Base-by-base conservation (phyloP, 2,888 invertebrate species). In the Bibio marci region DNA sequence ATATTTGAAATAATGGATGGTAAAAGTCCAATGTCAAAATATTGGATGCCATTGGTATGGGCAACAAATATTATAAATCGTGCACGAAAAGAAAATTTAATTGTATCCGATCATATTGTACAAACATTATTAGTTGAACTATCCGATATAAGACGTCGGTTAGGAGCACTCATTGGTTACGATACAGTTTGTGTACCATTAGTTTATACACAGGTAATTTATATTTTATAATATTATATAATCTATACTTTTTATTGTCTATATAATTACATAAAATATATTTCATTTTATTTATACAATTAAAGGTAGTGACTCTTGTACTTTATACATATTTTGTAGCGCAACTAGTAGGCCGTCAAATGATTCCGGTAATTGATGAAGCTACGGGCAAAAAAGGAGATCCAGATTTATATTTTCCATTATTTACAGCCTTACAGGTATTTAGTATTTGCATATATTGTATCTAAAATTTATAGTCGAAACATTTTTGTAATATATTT, bases 11-110 rank as follows among this genome's bases (percentile, higher is more conserved):
- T 82, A 54, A 77, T 90, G 76, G 83, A 88, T 56, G 77, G 77
- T 12, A 86, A 87, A 57, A 85, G 85, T 49, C 81, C 82, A 4
- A 88, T 88, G 81, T 82, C 86, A 12, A 80, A 80, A 51, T 90
- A 88, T 57, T 90, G 88, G 88, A 83, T 90, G 81, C 90, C 90
- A 0, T 63, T 88, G 38, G 86, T 87, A 13, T 90, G 90, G 90
- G 88, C 88, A 31, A 86, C 87, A 5, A 87, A 87, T 57, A 83
- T 90, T 45, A 85, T 90, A 47, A 86, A 87, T 60, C 68, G 87
- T 41, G 87, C 88, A 4, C 66, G 87, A 43, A 82, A 82, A 53
- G 88, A 90, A 51, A 76, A 79, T 1, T 65, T 86, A 40, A 88
- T 88, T 47, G 71, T 76, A 35, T 86, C 82, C 49, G 92, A 92